Evolutionary conservation across 1,140 invertebrate genomes (phyloP).

Genomic region (Microplitis mediator): DNA sequence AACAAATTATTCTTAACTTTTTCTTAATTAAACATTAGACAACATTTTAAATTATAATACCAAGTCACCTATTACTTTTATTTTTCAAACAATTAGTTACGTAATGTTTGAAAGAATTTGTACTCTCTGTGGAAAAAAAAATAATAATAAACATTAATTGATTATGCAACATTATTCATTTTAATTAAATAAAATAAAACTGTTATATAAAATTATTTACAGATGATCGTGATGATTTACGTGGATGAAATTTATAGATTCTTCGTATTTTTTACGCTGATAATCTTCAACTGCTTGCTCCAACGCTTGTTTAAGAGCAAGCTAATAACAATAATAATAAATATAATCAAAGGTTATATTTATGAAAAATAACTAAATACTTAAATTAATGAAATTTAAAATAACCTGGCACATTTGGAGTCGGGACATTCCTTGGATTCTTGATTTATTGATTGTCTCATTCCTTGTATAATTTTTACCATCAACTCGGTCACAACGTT

Average conservation of each 20-base stretch:
- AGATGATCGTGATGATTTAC: not conserved
- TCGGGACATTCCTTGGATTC: conserved; percentile 36
- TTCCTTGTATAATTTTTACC: not conserved
- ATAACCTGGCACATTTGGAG: conserved; percentile 50
- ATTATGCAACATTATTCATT: no score
- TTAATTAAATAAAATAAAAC: not conserved
- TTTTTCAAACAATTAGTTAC: no score
- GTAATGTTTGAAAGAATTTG: not conserved
- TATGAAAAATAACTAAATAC: not conserved
- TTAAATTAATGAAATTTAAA: conserved; percentile 13
- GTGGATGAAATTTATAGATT: not conserved
- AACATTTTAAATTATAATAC: no score
- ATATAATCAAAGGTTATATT: not conserved
- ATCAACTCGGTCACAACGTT: conserved; percentile 17
- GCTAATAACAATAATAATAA: conserved; percentile 31
- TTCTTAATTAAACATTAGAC: no score
- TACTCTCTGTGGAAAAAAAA: not conserved
- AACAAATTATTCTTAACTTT: no score
- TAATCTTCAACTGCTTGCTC: conserved; percentile 44
- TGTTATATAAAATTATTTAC: not conserved
- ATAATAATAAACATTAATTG: no score
- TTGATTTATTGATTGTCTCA: conserved; percentile 7
- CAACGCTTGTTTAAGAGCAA: conserved; percentile 47
- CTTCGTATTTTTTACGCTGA: conserved; percentile 23
- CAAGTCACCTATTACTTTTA: no score